These are phyloP conservation scores for Arvicanthis niloticus DNA, from an alignment of 2,113 vertebrate species.

Conservation along the genomic window DNA sequence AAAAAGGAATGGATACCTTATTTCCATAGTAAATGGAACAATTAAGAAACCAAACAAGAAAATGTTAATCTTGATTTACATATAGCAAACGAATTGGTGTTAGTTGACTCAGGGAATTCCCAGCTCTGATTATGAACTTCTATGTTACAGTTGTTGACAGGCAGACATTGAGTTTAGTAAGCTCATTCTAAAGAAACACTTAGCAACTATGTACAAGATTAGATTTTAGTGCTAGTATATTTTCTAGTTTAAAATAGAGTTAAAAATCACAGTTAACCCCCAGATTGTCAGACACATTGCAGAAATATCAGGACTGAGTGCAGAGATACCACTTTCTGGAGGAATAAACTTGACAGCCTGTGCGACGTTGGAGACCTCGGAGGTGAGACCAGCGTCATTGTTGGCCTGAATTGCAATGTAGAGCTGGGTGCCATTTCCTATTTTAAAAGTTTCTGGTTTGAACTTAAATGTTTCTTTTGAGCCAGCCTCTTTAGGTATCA, in stretches of 20 bases:
- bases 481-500: slow-evolving; percentile 77
- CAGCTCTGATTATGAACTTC: background rate
- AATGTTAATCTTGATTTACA: slow-evolving; percentile 41
- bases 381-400: slow-evolving; percentile 64
- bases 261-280: slow-evolving; percentile 43
- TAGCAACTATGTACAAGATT: slow-evolving; percentile 52
- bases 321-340: background rate
- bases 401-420: slow-evolving; percentile 79
- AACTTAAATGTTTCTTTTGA: slow-evolving; percentile 79
- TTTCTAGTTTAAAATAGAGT: slow-evolving; percentile 65
- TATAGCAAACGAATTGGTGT: slow-evolving; percentile 30
- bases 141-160: slow-evolving; percentile 37
- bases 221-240: slow-evolving; percentile 50
- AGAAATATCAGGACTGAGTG: background rate
- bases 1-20: slow-evolving; percentile 38
- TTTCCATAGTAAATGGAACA: slow-evolving; percentile 31
- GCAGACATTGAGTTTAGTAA: background rate
- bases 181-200: slow-evolving; percentile 45
- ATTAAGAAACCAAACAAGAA: background rate
- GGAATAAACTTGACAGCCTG: slow-evolving; percentile 67
- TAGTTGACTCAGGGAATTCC: slow-evolving; percentile 42
- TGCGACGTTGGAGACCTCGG: slow-evolving; percentile 84
- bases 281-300: background rate
- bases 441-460: slow-evolving; percentile 64
- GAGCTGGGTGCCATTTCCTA: slow-evolving; percentile 75